Evolutionary conservation across 2,888 invertebrate genomes (phyloP).

Genomic region (Sussaba pulchella): DNA sequence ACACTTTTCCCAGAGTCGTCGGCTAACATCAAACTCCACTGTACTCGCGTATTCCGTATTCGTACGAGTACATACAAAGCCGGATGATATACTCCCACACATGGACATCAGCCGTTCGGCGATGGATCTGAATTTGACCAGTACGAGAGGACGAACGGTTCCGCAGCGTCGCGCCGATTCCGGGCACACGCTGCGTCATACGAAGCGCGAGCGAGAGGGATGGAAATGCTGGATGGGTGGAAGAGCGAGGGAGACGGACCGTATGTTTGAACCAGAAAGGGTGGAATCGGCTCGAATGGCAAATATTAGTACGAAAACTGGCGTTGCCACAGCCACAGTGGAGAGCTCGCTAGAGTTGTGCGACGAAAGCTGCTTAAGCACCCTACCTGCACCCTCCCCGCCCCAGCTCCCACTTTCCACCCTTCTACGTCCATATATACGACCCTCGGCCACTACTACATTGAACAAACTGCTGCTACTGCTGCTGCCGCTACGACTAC

Average conservation of each 20-base stretch:
- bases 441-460: conserved; percentile 21
- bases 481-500: background rate
- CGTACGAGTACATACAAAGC: conserved; percentile 5
- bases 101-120: conserved; percentile 25
- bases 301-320: conserved; percentile 84
- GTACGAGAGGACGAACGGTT: conserved; percentile 11
- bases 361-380: conserved; percentile 83
- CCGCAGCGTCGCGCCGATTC: background rate
- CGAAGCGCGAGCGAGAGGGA: conserved; percentile 29
- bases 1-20: background rate
- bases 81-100: conserved; percentile 5
- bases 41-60: conserved; percentile 17
- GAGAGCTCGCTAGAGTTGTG: conserved; percentile 76
- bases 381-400: conserved; percentile 69
- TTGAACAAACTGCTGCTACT: conserved; percentile 19
- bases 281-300: conserved; percentile 81
- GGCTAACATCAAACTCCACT: conserved; percentile 16
- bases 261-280: conserved; percentile 64
- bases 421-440: conserved; percentile 17
- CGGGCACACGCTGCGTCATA: background rate
- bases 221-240: conserved; percentile 57
- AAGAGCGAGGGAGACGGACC: conserved; percentile 47
- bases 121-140: conserved; percentile 5
- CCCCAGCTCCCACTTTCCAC: conserved; percentile 43
- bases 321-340: conserved; percentile 70